Evolutionary conservation across 92 coral and sea anemone genomes (phyloP).

Genomic region (Siderastrea radians): DNA sequence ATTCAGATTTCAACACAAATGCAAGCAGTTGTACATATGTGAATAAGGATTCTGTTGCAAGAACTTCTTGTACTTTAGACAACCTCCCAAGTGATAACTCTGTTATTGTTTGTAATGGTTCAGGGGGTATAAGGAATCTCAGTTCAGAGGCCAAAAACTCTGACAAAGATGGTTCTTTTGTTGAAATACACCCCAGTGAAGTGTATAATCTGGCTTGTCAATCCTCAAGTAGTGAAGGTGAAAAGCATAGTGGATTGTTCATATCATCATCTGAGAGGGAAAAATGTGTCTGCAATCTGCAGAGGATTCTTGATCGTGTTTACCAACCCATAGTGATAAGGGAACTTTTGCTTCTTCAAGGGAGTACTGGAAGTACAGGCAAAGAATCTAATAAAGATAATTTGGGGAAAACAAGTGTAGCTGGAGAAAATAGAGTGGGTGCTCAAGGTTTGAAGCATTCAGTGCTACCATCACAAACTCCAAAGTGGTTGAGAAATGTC

Average conservation of each 20-base stretch:
- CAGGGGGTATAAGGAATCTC: background rate
- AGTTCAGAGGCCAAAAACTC: background rate
- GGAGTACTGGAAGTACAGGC: conserved; percentile 21
- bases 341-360: conserved; percentile 88
- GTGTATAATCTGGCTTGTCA: background rate
- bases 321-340: conserved; percentile 89
- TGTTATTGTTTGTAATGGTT: background rate
- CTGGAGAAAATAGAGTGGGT: background rate
- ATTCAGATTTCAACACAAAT: background rate
- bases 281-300: conserved; percentile 62
- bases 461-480: conserved; percentile 10
- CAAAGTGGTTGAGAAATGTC: conserved; percentile 79
- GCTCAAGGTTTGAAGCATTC: background rate
- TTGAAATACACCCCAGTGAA: background rate
- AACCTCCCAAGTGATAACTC: background rate
- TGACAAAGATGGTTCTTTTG: background rate
- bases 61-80: background rate
- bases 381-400: background rate
- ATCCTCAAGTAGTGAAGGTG: background rate
- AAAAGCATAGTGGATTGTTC: background rate
- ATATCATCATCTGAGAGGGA: conserved; percentile 71
- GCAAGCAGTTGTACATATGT: too few relatives aligned
- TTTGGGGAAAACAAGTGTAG: conserved; percentile 4
- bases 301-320: conserved; percentile 72
- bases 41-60: background rate